Evolutionary conservation across 2,113 vertebrate genomes (phyloP), one percentile per base, ranked within the genome.

Genomic region (Phycodurus eques): DNA sequence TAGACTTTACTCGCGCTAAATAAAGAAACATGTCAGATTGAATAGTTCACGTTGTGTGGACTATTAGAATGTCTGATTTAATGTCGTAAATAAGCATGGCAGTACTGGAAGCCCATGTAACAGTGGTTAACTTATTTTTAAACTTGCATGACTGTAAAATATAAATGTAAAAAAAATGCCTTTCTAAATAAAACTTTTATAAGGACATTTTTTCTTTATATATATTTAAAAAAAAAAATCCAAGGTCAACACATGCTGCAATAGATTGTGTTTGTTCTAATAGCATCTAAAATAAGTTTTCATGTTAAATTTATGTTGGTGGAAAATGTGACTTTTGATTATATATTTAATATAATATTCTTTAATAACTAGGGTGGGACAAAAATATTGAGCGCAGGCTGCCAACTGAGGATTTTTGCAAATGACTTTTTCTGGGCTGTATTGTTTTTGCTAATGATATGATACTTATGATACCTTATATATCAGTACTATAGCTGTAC

Each of bases 1-100:
- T 69, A 76, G n/a, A 73, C 78, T 82, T 82, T 61, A 71, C 63
- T 83, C 77, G n/a, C 59, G 43, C 71, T 73, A 70, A 42, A 67
- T 82, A 53, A 77, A 66, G 74, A 80, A 22, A n/a, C n/a, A 27
- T 71, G 67, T 77, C 31, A 57, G 51, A 75, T 75, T 70, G 51
- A 71, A 56, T 44, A 72, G 70, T 54, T 70, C 8, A 13, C 72
- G 53, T 67, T 60, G 72, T 67, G 46, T 8, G 63, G 42, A 3
- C 47, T 39, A 39, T 60, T 31, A 66, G 14, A 31, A 47, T 22
- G 8, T 47, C 10, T 47, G 44, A 66, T 66, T 49, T 66, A 66
- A 6, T 66, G 44, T 66, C 15, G 19, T 15, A 63, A 63, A 63
- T 19, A 42, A 63, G 5, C 33, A 66, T 8, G 33, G 42, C n/a